phyloP scores from a whole-genome alignment of 92 coral and sea anemone species.

The Paramuricea clavata region DNA sequence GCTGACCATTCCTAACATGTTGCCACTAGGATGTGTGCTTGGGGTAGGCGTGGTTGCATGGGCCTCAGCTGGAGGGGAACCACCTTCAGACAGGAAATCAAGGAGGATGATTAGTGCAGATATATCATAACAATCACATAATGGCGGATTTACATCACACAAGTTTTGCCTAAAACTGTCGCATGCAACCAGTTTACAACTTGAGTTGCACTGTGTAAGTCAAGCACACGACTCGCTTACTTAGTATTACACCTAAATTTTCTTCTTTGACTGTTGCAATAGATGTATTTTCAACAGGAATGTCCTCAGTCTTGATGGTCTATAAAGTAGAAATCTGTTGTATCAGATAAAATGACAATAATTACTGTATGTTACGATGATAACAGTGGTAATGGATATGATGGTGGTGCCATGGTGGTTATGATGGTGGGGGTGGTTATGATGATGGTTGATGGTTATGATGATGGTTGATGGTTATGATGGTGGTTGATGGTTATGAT shows the following conservation, averaged over 20 bases:
- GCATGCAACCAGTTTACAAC: no score
- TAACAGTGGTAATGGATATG: not conserved
- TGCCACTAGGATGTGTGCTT: constrained; percentile 81
- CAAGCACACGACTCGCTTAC: no score
- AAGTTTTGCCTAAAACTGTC: no score
- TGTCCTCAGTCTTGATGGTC: not conserved
- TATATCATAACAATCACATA: not conserved
- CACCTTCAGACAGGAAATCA: not conserved
- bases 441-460: no score
- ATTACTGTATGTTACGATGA: not conserved
- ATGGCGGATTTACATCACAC: no score
- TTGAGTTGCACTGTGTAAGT: no score
- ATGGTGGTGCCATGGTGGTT: no score
- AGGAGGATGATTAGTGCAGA: not conserved
- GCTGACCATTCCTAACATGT: constrained; percentile 84
- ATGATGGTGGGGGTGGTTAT: no score
- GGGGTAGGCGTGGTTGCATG: constrained; percentile 72
- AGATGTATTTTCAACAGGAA: constrained; percentile 18
- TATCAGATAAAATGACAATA: not conserved
- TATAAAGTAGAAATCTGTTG: not conserved
- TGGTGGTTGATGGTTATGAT: not conserved
- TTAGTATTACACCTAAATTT: constrained; percentile 29
- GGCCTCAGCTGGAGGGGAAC: constrained; percentile 22
- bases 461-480: not conserved
- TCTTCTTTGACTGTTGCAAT: not conserved